Evolutionary conservation across 2,888 invertebrate genomes (phyloP).

Genomic region (Drosophila prolongata): DNA sequence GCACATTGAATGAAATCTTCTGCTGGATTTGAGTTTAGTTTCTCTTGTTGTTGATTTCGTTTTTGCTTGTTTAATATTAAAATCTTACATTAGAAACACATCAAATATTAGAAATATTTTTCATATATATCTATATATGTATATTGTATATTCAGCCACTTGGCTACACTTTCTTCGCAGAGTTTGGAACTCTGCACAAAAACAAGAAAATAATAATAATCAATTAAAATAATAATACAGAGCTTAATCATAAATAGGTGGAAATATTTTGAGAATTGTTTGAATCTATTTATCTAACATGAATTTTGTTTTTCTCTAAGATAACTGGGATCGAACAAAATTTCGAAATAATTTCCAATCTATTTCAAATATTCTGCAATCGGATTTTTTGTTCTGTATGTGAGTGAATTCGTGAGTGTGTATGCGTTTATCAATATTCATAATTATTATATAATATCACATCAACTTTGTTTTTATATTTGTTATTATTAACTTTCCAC

Average conservation of each 20-base stretch:
- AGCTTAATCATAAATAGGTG: conserved; percentile 40
- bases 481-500: conserved; percentile 38
- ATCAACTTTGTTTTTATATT: conserved; percentile 83
- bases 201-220: conserved; percentile 29
- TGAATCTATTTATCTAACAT: conserved; percentile 17
- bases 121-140: conserved; percentile 53
- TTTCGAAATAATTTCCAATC: conserved; percentile 24
- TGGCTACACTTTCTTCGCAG: conserved; percentile 40
- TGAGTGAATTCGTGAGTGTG: conserved; percentile 39
- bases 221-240: conserved; percentile 49
- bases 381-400: conserved; percentile 24
- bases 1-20: conserved; percentile 70
- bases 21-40: conserved; percentile 45
- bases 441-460: conserved; percentile 83
- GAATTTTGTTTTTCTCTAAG: conserved; percentile 11
- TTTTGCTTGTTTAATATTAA: conserved; percentile 64
- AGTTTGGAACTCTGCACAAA: conserved; percentile 68
- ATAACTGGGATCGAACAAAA: conserved; percentile 26
- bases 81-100: conserved; percentile 79
- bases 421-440: conserved; percentile 69
- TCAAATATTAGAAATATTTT: conserved; percentile 75
- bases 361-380: conserved; percentile 6
- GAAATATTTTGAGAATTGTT: conserved; percentile 38
- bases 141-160: conserved; percentile 54
- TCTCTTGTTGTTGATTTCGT: conserved; percentile 32